A percentile compares a stretch with the other conserved stretches of the same genome.
phyloP scores from a whole-genome alignment of 2,113 vertebrate species.

The Bambusicola thoracicus region DNA sequence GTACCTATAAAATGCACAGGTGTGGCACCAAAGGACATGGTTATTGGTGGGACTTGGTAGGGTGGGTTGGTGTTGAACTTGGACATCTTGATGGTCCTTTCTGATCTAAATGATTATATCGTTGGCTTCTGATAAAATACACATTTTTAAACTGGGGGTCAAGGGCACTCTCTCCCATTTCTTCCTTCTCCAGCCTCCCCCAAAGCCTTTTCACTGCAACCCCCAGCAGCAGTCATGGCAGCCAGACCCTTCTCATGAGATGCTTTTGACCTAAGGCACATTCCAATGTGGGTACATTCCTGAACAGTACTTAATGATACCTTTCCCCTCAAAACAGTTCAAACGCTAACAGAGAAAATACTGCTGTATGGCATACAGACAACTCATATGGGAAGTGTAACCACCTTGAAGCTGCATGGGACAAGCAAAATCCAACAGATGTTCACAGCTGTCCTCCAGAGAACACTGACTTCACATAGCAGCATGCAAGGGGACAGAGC shows the following conservation, averaged over 20 bases:
- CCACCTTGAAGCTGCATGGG: neutral
- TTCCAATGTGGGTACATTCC: neutral
- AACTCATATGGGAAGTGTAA: fast-evolving
- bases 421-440: neutral
- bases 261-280: neutral
- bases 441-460: neutral
- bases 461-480: neutral
- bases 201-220: neutral
- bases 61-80: neutral
- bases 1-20: neutral
- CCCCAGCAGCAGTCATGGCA: neutral
- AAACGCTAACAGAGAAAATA: neutral
- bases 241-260: neutral
- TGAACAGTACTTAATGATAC: neutral
- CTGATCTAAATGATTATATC: neutral
- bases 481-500: neutral
- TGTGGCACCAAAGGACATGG: neutral
- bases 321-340: neutral
- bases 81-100: neutral
- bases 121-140: neutral
- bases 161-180: neutral
- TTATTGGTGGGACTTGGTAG: neutral
- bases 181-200: neutral
- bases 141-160: neutral
- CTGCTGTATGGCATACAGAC: too few species aligned